These are phyloP conservation scores for Mesoligia furuncula DNA, from an alignment of 2,888 invertebrate genomes.

Conservation along the genomic window DNA sequence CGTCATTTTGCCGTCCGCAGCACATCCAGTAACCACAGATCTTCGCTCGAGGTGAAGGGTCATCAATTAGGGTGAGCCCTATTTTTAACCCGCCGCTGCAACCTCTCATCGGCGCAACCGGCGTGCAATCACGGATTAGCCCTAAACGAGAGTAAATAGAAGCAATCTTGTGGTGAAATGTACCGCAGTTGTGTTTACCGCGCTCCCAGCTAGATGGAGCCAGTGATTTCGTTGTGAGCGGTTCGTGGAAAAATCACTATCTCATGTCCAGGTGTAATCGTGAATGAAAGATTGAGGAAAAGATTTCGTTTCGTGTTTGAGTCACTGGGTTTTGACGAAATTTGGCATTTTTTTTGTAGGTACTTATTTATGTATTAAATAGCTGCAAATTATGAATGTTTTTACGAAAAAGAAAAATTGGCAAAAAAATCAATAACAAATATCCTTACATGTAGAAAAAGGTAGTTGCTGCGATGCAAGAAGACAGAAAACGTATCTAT, in stretches of 20 bases:
- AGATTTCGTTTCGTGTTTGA: conserved; percentile 12
- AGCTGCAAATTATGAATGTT: neutral
- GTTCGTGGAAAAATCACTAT: conserved; percentile 39
- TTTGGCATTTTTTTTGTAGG: neutral
- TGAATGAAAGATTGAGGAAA: conserved; percentile 40
- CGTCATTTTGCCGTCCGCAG: neutral
- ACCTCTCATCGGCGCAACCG: conserved; percentile 69
- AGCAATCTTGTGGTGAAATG: conserved; percentile 69
- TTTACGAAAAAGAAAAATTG: neutral
- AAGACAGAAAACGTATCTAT: too few relatives aligned
- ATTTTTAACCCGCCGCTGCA: conserved; percentile 76
- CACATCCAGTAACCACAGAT: conserved; percentile 61
- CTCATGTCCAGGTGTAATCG: conserved; percentile 32
- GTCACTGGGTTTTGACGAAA: neutral
- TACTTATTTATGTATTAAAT: too few relatives aligned
- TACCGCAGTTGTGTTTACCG: conserved; percentile 56
- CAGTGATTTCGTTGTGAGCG: conserved; percentile 55
- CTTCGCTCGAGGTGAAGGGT: conserved; percentile 70
- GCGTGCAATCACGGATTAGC: conserved; percentile 72
- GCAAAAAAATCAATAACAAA: too few relatives aligned
- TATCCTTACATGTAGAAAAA: too few relatives aligned
- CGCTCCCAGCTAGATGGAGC: conserved; percentile 56
- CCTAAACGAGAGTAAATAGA: conserved; percentile 71
- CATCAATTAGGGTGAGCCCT: conserved; percentile 80
- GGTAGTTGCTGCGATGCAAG: too few relatives aligned